Conservation (phyloP, 2,888 invertebrate genomes). For the Hybos culiciformis region DNA sequence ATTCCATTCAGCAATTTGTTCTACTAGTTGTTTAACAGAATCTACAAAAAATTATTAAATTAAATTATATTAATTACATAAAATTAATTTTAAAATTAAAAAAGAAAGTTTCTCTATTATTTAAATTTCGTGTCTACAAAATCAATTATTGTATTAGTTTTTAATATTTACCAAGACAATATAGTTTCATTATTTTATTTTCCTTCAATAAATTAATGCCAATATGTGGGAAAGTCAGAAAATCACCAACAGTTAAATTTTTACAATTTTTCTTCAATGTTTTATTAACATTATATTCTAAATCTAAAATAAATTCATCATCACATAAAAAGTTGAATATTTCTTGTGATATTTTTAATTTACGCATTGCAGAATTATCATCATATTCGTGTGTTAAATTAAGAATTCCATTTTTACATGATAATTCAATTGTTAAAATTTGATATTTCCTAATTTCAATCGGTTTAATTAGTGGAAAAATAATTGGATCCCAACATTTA, state of each 20-base stretch:
- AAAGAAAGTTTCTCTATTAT: no score
- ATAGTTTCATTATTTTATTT: constrained; percentile 10
- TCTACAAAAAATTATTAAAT: no score
- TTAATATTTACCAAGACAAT: constrained; percentile 10
- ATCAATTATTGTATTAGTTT: no score
- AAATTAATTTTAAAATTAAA: no score
- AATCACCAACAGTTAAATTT: constrained; percentile 8
- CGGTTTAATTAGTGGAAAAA: constrained; percentile 9
- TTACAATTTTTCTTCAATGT: constrained; percentile 4
- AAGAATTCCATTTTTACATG: constrained; percentile 11
- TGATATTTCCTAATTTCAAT: constrained; percentile 10
- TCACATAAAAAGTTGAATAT: constrained; percentile 12
- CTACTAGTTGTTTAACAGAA: constrained; percentile 7
- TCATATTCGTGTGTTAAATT: constrained; percentile 10
- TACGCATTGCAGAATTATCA: not conserved
- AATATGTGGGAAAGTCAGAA: constrained; percentile 13
- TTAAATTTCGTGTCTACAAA: no score
- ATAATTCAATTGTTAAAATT: constrained; percentile 7
- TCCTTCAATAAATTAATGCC: constrained; percentile 14
- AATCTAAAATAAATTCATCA: constrained; percentile 12
- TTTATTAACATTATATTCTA: constrained; percentile 12
- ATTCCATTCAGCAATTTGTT: constrained; percentile 10
- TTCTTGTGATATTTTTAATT: constrained; percentile 8
- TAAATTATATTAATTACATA: no score
- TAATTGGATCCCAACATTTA: constrained; percentile 13